Percentiles rank a stretch among this genome's conserved stretches.
Conservation (phyloP, 2,888 invertebrate species). For the Catocala nupta region DNA sequence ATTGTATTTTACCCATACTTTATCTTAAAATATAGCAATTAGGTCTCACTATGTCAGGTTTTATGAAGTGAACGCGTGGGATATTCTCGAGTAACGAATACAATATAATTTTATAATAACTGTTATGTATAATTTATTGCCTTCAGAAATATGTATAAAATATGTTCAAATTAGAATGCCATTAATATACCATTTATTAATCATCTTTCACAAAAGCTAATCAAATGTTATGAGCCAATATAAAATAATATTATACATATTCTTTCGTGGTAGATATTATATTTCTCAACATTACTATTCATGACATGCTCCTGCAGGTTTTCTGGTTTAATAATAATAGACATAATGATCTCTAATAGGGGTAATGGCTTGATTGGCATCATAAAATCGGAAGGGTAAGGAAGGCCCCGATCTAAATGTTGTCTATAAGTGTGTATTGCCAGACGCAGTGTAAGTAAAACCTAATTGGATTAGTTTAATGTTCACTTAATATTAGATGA, state of each 20-base stretch:
- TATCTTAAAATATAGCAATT: too few species aligned
- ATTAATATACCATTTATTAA: not conserved
- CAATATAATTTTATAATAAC: too few species aligned
- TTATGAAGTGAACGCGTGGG: too few species aligned
- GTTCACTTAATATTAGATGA: constrained; percentile 32
- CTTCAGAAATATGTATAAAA: too few species aligned
- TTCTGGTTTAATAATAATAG: constrained; percentile 69
- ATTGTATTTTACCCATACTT: too few species aligned
- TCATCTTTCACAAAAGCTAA: constrained; percentile 29
- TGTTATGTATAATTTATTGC: too few species aligned
- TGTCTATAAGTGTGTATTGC: constrained; percentile 22
- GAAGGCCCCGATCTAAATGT: constrained; percentile 25
- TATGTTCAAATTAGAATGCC: not conserved
- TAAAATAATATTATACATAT: constrained; percentile 19
- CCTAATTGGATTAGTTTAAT: constrained; percentile 71
- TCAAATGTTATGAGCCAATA: constrained; percentile 27
- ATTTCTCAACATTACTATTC: constrained; percentile 64
- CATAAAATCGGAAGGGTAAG: constrained; percentile 70
- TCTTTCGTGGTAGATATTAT: constrained; percentile 29
- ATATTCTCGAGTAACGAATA: too few species aligned
- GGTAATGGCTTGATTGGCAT: constrained; percentile 76
- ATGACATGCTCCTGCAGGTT: constrained; percentile 59
- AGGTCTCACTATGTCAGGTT: too few species aligned
- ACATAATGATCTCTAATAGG: constrained; percentile 75
- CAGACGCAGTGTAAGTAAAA: constrained; percentile 46